These are phyloP conservation scores for Zootoca vivipara DNA, from an alignment of 2,113 vertebrate species.

Conservation along the genomic window DNA sequence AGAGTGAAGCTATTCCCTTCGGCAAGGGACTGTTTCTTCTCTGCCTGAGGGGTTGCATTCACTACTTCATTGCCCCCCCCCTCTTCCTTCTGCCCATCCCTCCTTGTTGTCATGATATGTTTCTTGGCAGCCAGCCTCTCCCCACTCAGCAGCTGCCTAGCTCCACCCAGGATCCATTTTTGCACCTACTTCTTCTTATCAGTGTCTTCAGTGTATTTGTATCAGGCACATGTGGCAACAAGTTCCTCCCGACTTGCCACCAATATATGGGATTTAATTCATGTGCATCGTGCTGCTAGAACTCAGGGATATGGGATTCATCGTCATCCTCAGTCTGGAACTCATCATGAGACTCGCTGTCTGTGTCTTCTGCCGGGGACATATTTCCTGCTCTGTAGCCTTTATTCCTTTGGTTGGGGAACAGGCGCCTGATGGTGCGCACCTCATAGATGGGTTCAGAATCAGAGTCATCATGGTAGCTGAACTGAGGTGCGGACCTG, in stretches of 20 bases:
- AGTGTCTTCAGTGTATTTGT: background rate
- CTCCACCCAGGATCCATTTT: background rate
- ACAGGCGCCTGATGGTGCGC: background rate
- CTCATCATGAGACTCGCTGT: slow-evolving; percentile 9
- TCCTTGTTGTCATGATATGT: background rate
- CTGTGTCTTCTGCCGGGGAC: slow-evolving; percentile 2
- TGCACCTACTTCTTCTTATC: background rate
- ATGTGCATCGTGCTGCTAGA: slow-evolving; percentile 2
- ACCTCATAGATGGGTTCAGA: background rate
- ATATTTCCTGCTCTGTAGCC: background rate
- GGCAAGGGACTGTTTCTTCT: background rate
- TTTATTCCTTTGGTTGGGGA: background rate
- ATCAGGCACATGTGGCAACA: background rate
- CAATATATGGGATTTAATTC: background rate
- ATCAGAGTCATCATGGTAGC: background rate
- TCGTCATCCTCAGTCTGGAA: slow-evolving; percentile 16
- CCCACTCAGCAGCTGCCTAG: background rate
- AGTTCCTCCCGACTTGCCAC: slow-evolving; percentile 4
- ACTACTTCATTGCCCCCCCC: background rate
- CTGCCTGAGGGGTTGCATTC: background rate
- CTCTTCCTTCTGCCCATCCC: background rate
- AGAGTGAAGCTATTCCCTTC: background rate
- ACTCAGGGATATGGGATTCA: slow-evolving; percentile 8
- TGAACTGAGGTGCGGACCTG: background rate
- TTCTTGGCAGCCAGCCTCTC: background rate